Evolutionary conservation across 2,797 vertebrate genomes (phyloP).

Genomic region (Fistularia tabacaria): DNA sequence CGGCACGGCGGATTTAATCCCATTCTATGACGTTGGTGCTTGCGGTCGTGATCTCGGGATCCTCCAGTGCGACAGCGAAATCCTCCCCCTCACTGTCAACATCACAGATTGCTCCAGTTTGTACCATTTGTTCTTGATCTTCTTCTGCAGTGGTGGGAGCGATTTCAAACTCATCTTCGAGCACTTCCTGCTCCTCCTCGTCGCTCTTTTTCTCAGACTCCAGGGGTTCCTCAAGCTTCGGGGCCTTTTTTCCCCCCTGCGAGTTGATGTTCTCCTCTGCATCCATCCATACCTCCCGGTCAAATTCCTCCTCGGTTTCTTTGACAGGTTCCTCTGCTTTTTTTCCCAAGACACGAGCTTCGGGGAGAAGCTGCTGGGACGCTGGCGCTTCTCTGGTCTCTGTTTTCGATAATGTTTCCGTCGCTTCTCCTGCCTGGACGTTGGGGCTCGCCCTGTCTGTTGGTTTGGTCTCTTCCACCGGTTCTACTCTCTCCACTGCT

Average conservation of each 20-base stretch:
- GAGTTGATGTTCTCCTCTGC: constrained; percentile 40
- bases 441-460: constrained; percentile 8
- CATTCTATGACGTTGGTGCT: constrained; percentile 8
- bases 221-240: constrained; percentile 10
- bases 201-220: constrained; percentile 3
- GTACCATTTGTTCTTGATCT: constrained; percentile 4
- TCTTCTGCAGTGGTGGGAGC: constrained; percentile 6
- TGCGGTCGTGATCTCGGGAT: constrained; percentile 10
- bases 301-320: constrained; percentile 32
- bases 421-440: constrained; percentile 17
- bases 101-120: too few species aligned
- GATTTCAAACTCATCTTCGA: constrained; percentile 12
- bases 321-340: constrained; percentile 9
- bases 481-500: constrained; percentile 8
- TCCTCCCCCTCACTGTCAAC: constrained; percentile 53
- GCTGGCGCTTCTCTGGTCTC: constrained; percentile 8
- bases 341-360: constrained; percentile 1
- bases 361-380: constrained; percentile 4
- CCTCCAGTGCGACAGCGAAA: constrained; percentile 53
- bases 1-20: constrained; percentile 10
- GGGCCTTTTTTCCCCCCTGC: constrained; percentile 3
- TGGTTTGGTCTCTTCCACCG: constrained; percentile 19
- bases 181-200: constrained; percentile 4
- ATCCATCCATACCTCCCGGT: constrained; percentile 54
- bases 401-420: constrained; percentile 12